Conservation (phyloP, 2,797 vertebrate genomes). For the Pipistrellus kuhlii region DNA sequence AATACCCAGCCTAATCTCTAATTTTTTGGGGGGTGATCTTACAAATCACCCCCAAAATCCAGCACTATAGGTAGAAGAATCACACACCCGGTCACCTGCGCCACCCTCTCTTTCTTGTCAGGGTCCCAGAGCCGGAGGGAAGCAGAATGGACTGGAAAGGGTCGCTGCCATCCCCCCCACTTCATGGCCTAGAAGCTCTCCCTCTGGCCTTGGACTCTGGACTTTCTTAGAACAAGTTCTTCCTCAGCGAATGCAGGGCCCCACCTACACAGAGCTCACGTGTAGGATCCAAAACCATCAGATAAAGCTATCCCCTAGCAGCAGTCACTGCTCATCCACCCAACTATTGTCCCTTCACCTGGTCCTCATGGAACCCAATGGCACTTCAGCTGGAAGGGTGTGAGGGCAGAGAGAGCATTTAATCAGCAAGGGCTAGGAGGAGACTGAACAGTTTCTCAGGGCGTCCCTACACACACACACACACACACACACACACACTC, state of each 20-base stretch:
- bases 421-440: neutral
- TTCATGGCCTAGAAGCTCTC: neutral
- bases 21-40: neutral
- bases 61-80: neutral
- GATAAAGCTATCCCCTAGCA: accelerated
- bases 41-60: neutral
- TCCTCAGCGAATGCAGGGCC: neutral
- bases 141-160: neutral
- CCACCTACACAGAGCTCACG: neutral
- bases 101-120: neutral
- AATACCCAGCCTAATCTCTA: neutral
- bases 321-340: accelerated
- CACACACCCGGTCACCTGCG: neutral
- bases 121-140: neutral
- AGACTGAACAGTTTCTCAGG: neutral
- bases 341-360: neutral
- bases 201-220: neutral
- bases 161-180: neutral
- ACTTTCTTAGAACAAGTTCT: neutral
- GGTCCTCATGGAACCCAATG: neutral
- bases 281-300: neutral
- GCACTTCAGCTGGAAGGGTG: too few relatives aligned
- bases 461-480: neutral
- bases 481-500: neutral
- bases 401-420: neutral